Evolutionary conservation across 2,797 vertebrate species (phyloP), one percentile per base, ranked within the genome.

Genomic region (Myiotriccus ornatus): DNA sequence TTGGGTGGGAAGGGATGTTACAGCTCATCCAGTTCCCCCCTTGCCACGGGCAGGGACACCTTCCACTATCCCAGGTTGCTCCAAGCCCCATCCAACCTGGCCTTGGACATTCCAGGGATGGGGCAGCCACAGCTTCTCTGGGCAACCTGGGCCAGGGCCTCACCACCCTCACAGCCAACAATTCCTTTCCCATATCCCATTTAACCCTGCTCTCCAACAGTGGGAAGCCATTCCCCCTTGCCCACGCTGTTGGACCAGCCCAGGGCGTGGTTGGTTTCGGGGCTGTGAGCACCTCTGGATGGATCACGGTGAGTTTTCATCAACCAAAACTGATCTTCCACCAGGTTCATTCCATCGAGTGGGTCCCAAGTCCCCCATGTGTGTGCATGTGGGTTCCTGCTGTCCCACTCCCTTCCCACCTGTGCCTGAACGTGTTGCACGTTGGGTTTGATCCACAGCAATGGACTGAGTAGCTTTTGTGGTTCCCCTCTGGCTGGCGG

Each of bases 81-180:
- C 39, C 60, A 59, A 41, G 21, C 3, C 0, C 7, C 0, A 0
- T 32, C 34, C 53, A 35, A 0, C 8, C 3, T 30, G 5, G 8
- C 47, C 22, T 53, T 5, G 25, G 1, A 1, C 46, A 53, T 80
- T 1, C n/a, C 44, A 80, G 2, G 10, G 34, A 47, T 23, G 34
- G 46, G 14, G 18, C 60, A 67, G 39, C 24, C 46, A 39, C 46
- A 52, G 52, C n/a, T 52, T 0, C 28, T 15, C 24, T 59, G 52
- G 11, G 0, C 2, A 59, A 0, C 5, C 24, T 25, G 7, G 14
- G 44, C 43, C 43, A 44, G 32, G 32, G 22, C 17, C 27, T 47
- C 4, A 0, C 2, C 19, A 37, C 0, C 12, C 27, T 50, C 50
- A 16, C 37, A 56, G 8, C 0, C 0, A 71, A 1, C 0, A 57